Evolutionary conservation across 2,797 vertebrate genomes (phyloP), one percentile per base, ranked within the genome.

Genomic region (Pseudochromis fuscus): DNA sequence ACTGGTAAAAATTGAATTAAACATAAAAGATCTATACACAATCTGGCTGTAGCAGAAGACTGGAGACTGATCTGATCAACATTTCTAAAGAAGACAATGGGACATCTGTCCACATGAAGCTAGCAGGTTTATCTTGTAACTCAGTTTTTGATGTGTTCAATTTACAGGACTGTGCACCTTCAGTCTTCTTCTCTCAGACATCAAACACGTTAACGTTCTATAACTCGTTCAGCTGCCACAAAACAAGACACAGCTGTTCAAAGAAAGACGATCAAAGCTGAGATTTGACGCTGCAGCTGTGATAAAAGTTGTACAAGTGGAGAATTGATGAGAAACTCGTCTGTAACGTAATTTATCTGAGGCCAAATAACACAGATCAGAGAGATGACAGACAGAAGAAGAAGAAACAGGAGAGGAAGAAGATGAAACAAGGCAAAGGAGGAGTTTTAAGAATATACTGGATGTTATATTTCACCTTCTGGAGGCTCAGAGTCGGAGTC

Each of bases 401-500:
- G 12, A 21, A 19, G 25, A 33, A 13, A 21, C 24, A 4, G 40
- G 5, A 65, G n/a, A 3, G 1, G 5, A 50, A 46, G 0, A 10
- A n/a, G 27, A 4, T 12, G 24, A 33, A 10, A 6, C 10, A 19
- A 1, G 0, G 42, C 23, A 3, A 2, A n/a, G n/a, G n/a, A n/a
- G n/a, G n/a, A n/a, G 7, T 37, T 28, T 12, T 15, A 35, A 4
- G 12, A 25, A n/a, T 0, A 8, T 27, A n/a, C n/a, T n/a, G n/a
- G n/a, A n/a, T n/a, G n/a, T n/a, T n/a, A n/a, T 1, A 0, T 19
- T 87, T 91, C 77, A 95, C 95, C 95, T 89, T 98, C 98, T 27
- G 97, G 96, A 53, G 96, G 96, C 70, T 99, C 98, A 0, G 97
- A 98, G 78, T 98, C 96, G 0, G 97, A 98, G 85, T 98, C 97